These are phyloP conservation scores for Perizoma flavofasciatum DNA, from an alignment of 2,888 invertebrate genomes.

Conservation along the genomic window DNA sequence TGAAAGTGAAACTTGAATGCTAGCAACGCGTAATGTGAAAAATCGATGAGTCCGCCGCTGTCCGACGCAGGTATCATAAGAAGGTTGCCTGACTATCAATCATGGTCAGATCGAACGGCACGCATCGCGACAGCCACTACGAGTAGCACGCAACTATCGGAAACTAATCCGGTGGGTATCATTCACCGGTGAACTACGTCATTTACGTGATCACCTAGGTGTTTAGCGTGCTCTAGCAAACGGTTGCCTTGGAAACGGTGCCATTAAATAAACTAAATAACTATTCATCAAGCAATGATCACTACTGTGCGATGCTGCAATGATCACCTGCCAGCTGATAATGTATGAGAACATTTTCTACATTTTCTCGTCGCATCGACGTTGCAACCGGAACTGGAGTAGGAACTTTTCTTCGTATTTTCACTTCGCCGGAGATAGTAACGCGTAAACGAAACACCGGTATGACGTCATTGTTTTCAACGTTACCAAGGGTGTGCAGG, in stretches of 20 bases:
- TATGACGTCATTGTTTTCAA: slow-evolving; percentile 40
- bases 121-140: slow-evolving; percentile 31
- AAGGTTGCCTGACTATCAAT: slow-evolving; percentile 70
- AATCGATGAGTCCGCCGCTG: slow-evolving; percentile 71
- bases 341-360: slow-evolving; percentile 78
- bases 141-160: slow-evolving; percentile 51
- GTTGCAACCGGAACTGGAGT: slow-evolving; percentile 40
- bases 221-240: slow-evolving; percentile 58
- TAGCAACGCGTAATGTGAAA: slow-evolving; percentile 59
- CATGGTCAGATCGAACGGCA: slow-evolving; percentile 53
- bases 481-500: slow-evolving; percentile 40
- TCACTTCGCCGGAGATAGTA: slow-evolving; percentile 35
- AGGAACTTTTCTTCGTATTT: slow-evolving; percentile 20
- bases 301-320: slow-evolving; percentile 54
- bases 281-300: slow-evolving; percentile 58
- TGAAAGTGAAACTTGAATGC: slow-evolving; percentile 70
- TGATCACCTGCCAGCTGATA: slow-evolving; percentile 79
- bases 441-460: slow-evolving; percentile 41
- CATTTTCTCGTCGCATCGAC: slow-evolving; percentile 59
- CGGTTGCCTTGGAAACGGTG: slow-evolving; percentile 68
- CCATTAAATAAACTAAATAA: slow-evolving; percentile 51
- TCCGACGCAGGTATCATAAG: slow-evolving; percentile 59
- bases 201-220: slow-evolving; percentile 41
- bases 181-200: slow-evolving; percentile 26
- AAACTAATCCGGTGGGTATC: slow-evolving; percentile 20